phyloP scores from a whole-genome alignment of 1,140 invertebrate genomes.

The Homarus americanus region DNA sequence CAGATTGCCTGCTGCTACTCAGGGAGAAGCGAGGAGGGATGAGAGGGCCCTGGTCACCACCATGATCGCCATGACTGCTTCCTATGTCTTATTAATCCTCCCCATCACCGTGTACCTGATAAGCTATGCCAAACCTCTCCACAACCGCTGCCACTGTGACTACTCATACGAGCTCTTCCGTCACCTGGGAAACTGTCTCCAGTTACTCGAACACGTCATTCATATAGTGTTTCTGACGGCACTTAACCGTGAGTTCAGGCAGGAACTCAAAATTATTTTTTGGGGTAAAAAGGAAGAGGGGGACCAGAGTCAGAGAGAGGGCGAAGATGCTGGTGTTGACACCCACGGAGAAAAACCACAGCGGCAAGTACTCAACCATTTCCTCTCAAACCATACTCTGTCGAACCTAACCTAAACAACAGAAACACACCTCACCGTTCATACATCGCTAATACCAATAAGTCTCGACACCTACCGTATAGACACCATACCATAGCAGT shows the following conservation, averaged over 20 bases:
- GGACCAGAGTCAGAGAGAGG: no score
- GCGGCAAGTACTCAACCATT: no score
- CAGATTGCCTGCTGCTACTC: not conserved
- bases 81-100: slow-evolving; percentile 42
- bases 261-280: slow-evolving; percentile 37
- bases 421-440: no score
- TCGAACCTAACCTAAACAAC: no score
- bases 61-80: slow-evolving; percentile 50
- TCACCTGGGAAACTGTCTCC: slow-evolving; percentile 32
- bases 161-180: slow-evolving; percentile 25
- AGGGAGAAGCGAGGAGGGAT: not conserved
- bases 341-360: no score
- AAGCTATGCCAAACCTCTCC: not conserved
- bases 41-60: slow-evolving; percentile 39
- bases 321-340: no score
- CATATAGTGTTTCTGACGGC: slow-evolving; percentile 37
- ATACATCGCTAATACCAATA: no score
- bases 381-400: no score
- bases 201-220: slow-evolving; percentile 41
- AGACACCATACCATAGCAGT: no score
- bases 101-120: slow-evolving; percentile 56
- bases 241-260: slow-evolving; percentile 33
- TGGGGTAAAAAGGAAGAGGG: no score
- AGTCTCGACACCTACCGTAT: no score
- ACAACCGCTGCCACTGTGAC: slow-evolving; percentile 21